A percentile compares a stretch with the other conserved stretches of the same genome.
Evolutionary conservation across 2,888 invertebrate genomes (phyloP).

Genomic region (Sinopyrophorus schimmeli): DNA sequence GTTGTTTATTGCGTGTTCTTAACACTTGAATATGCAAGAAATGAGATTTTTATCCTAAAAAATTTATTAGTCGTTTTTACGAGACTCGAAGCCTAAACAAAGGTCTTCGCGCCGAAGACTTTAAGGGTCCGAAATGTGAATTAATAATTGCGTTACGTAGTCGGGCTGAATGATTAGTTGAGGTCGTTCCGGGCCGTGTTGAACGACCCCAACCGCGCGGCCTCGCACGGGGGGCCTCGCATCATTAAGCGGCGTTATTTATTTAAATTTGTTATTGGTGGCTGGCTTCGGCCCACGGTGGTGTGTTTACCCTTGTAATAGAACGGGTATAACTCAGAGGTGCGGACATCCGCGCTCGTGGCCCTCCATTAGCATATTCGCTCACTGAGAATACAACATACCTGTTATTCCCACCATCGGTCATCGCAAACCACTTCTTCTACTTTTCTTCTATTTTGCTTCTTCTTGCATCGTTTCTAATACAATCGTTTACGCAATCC

Average conservation of each 20-base stretch:
- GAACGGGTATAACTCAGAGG: constrained; percentile 37
- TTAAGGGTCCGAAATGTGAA: constrained; percentile 40
- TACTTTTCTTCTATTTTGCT: constrained; percentile 52
- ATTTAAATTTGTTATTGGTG: constrained; percentile 41
- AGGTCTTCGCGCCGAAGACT: too few relatives aligned
- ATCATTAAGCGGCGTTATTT: constrained; percentile 41
- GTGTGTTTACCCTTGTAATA: constrained; percentile 39
- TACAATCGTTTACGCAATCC: constrained; percentile 50
- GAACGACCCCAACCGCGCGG: constrained; percentile 41
- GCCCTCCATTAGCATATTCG: constrained; percentile 45
- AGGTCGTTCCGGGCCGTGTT: constrained; percentile 36
- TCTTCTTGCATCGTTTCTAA: constrained; percentile 54
- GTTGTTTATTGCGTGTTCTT: too few relatives aligned
- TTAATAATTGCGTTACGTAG: constrained; percentile 47
- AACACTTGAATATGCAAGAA: too few relatives aligned
- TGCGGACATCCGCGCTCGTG: constrained; percentile 40
- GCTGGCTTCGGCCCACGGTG: constrained; percentile 33
- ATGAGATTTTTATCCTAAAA: too few relatives aligned
- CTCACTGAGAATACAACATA: constrained; percentile 52
- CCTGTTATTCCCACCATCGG: constrained; percentile 55
- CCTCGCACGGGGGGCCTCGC: constrained; percentile 32
- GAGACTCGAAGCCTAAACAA: too few relatives aligned
- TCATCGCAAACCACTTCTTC: constrained; percentile 41
- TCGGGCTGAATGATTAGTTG: constrained; percentile 41
- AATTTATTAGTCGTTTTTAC: too few relatives aligned